Base-by-base conservation (phyloP, 64 coral and sea anemone genomes). In the Stylophora pistillata region DNA sequence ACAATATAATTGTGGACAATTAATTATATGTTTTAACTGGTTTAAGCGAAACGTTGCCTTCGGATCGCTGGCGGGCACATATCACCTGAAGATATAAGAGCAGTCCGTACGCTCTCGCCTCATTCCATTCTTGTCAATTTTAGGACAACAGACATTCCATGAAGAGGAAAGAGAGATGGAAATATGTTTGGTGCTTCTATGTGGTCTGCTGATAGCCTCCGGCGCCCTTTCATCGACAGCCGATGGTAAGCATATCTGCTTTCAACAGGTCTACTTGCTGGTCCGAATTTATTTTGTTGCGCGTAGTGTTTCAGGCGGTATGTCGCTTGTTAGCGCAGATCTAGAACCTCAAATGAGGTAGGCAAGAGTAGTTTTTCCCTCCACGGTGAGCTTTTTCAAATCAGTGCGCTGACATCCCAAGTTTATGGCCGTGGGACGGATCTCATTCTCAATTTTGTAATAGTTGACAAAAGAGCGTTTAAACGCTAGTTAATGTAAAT, bases 1-100 rank as follows among this genome's bases (percentile, higher is more conserved):
- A 96, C 91, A 96, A 92, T 92, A 93, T 95, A 88, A 96, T 95
- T 92, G 88, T 90, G 95, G 85, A 88, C 90, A 90, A 89, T 96
- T 92, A 96, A 93, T 92, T 95, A 95, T 90, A 83, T 66, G 91
- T 82, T 82, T 85, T 90, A 96, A 96, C 89, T 93, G 84, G 75
- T 84, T 85, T 89, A 82, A 88, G 86, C 64, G 89, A 23, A 96
- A 89, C 87, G 70, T 55, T 88, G 78, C 52, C 71, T 65, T 55
- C 58, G n/a, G 66, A 74, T 75, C 18, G 75, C 57, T 58, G 56
- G 83, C 83, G 60, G 74, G 74, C 71, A 58, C 87, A 92, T 92
- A 89, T 88, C 82, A 29, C 53, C 55, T 84, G 69, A 53, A 81
- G 80, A 96, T 88, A 76, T 61, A 77, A 86, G 78, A 68, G 71